Evolutionary conservation across 30 jellyfish, hydroid and myxozoan species (phyloP).

Genomic region (Catostylus mosaicus): DNA sequence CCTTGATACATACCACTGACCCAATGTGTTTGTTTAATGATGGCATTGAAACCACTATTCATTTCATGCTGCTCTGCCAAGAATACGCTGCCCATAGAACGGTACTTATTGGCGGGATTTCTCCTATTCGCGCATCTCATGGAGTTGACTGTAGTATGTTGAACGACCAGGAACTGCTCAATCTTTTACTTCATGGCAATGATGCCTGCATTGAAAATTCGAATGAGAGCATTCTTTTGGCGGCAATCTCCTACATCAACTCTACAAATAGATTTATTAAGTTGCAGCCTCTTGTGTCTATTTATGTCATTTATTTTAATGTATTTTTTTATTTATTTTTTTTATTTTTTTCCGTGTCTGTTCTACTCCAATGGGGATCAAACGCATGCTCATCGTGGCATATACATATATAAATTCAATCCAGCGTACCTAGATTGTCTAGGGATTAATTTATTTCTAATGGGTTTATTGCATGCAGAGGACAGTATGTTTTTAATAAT

Average conservation of each 20-base stretch:
- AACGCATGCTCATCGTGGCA: too few relatives aligned
- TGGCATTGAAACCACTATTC: slow-evolving; percentile 21
- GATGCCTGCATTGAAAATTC: slow-evolving; percentile 5
- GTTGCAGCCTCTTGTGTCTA: too few relatives aligned
- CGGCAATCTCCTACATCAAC: slow-evolving; percentile 10
- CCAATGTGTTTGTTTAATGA: slow-evolving; percentile 37
- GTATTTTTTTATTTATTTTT: too few relatives aligned
- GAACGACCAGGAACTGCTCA: slow-evolving; percentile 35
- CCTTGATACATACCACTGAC: slow-evolving; percentile 23
- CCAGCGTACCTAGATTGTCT: too few relatives aligned
- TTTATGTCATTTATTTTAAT: too few relatives aligned
- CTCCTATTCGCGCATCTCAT: slow-evolving; percentile 13
- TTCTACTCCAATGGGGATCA: too few relatives aligned
- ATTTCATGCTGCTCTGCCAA: slow-evolving; percentile 46
- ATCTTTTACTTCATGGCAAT: slow-evolving; percentile 31
- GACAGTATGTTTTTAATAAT: too few relatives aligned
- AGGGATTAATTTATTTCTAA: too few relatives aligned
- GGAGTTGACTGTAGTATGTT: slow-evolving; percentile 30
- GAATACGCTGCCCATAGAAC: slow-evolving; percentile 30
- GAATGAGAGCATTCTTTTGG: slow-evolving; percentile 11
- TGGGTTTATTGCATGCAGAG: too few relatives aligned
- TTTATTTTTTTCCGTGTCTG: too few relatives aligned
- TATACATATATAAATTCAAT: too few relatives aligned
- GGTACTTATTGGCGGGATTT: slow-evolving; percentile 23
- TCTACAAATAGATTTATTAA: not conserved